Base-by-base conservation (phyloP, 2,888 invertebrate species). In the Euphydryas editha region DNA sequence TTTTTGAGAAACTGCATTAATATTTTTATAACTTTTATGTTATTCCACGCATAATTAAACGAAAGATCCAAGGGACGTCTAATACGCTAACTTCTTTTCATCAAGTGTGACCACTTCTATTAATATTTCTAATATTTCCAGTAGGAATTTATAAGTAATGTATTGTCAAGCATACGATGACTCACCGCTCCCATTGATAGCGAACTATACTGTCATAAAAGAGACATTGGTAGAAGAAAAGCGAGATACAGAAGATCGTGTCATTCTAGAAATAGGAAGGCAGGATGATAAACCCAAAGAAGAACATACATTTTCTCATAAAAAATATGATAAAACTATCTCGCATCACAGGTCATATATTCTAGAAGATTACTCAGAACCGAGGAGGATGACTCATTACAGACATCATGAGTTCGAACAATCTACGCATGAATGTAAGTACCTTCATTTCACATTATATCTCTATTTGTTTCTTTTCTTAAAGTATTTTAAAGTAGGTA, bases 241-340 rank as follows among this genome's bases (percentile, higher is more conserved):
- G 71, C 81, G 86, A 24, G 88, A 88, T 44, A 62, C 77, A 67
- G 92, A 91, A 70, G 90, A 90, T 3, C 78, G 88, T 1, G 88
- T 93, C 0, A 92, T 93, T 67, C 80, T 93, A 67, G 93, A 93
- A 81, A 93, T 93, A 72, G 93, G 93, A 6, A 79, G 89, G 1
- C 92, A 85, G 64, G 92, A 92, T n/a, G 92, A 93, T 1, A 88
- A 82, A 30, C 88, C 89, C 0, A 84, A 77, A 62, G 92, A 92
- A 70, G 92, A 92, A 69, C 82, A 81, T 11, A 92, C 92, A 21
- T 93, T 93, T 68, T 92, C 92, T 0, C 93, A 93, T 68, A 93
- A 93, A 78, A 93, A 93, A 72, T 93, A 93, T 62, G 93, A 93
- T 64, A 93, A 92, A 73, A 93, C 92, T 0, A 93, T 88, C 71